Percentiles rank a stretch among this genome's conserved stretches.
Conservation (phyloP, 2,113 vertebrate genomes). For the Dipodomys ordii region DNA sequence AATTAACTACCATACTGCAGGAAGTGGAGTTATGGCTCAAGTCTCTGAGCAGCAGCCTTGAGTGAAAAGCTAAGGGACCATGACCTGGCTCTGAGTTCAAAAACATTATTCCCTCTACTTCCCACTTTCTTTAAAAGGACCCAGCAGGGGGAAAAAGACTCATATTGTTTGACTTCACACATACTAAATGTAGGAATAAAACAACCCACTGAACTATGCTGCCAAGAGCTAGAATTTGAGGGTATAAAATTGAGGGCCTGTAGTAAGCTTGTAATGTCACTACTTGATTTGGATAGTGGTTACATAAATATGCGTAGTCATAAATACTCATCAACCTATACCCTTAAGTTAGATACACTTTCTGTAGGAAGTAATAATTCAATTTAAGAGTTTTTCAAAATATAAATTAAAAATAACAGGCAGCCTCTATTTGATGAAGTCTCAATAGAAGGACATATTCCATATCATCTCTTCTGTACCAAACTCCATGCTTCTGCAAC, state of each 20-base stretch:
- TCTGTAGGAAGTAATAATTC: neutral
- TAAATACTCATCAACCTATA: neutral
- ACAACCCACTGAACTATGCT: neutral
- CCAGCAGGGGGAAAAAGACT: neutral
- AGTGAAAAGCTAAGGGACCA: too few relatives aligned
- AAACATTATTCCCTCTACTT: neutral
- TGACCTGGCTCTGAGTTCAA: too few relatives aligned
- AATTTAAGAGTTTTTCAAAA: neutral
- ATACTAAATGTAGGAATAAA: neutral
- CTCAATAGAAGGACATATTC: neutral
- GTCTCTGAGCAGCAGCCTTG: too few relatives aligned
- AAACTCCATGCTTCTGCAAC: neutral
- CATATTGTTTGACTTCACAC: neutral
- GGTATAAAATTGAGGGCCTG: fast-evolving
- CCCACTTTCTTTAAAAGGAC: neutral
- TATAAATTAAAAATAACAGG: neutral
- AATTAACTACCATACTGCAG: too few relatives aligned
- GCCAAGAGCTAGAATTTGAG: neutral
- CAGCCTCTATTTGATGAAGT: neutral
- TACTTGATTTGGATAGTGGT: too few relatives aligned
- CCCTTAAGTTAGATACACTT: neutral
- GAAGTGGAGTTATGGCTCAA: too few relatives aligned
- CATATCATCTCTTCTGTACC: neutral
- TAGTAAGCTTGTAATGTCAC: too few relatives aligned
- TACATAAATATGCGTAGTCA: neutral